These are phyloP conservation scores for Mormyrus lacerda DNA, from an alignment of 2,113 vertebrate species.

Conservation along the genomic window DNA sequence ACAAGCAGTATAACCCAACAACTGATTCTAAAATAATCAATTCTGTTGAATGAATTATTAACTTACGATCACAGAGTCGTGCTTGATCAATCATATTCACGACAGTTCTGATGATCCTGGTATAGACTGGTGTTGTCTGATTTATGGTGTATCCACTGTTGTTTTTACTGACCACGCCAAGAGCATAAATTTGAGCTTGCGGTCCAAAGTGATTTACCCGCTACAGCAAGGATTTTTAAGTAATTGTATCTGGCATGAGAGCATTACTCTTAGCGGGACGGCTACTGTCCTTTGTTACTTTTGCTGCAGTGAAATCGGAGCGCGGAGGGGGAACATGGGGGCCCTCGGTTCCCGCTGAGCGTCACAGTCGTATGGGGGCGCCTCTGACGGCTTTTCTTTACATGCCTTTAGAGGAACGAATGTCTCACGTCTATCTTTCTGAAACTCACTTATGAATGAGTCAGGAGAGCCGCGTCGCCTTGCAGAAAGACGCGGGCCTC, in stretches of 20 bases:
- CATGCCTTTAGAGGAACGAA: background rate
- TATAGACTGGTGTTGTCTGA: background rate
- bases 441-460: background rate
- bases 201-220: background rate
- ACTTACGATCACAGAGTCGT: background rate
- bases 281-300: background rate
- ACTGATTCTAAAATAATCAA: background rate
- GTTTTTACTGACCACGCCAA: background rate
- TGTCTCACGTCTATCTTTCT: background rate
- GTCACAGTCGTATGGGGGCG: background rate
- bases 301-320: background rate
- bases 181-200: background rate
- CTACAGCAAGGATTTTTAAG: background rate
- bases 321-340: background rate
- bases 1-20: background rate
- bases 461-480: background rate
- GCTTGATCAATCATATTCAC: background rate
- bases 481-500: background rate
- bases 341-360: background rate
- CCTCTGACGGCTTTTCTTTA: background rate
- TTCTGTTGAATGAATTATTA: background rate
- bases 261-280: background rate
- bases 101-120: background rate
- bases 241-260: background rate
- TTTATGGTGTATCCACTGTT: background rate